A percentile compares a stretch with the other conserved stretches of the same genome.
Conservation (phyloP, 1,140 invertebrate genomes). For the Araneus ventricosus region DNA sequence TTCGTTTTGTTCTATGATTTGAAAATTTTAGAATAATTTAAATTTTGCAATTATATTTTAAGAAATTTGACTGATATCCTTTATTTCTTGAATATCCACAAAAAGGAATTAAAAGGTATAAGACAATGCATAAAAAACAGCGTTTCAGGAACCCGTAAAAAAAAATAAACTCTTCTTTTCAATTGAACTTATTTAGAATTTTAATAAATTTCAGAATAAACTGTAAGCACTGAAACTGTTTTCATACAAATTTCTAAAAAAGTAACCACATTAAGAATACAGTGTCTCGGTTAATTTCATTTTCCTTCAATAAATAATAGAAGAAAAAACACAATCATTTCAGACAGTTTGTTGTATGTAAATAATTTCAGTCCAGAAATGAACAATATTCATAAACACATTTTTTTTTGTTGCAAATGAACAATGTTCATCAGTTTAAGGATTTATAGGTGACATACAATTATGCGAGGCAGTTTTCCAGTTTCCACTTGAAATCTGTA, state of each 20-base stretch:
- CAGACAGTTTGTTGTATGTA: not conserved
- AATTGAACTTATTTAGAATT: not conserved
- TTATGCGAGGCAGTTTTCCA: not conserved
- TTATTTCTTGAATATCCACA: no score
- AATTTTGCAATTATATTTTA: no score
- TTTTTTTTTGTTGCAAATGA: conserved; percentile 39
- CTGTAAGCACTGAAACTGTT: not conserved
- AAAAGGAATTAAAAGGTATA: no score
- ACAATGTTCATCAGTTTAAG: conserved; percentile 28
- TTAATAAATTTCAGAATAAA: no score
- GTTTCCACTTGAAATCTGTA: not conserved
- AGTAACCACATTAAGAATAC: not conserved
- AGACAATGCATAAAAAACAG: no score
- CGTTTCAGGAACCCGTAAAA: no score
- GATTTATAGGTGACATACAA: not conserved
- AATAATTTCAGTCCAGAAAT: conserved; percentile 22
- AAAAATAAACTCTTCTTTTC: not conserved
- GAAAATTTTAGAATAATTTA: no score
- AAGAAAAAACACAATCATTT: conserved; percentile 15
- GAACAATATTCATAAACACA: not conserved
- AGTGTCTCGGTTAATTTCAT: not conserved
- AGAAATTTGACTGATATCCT: no score
- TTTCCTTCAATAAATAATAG: not conserved
- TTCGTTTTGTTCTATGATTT: not conserved
- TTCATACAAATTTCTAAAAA: not conserved